phyloP scores from a whole-genome alignment of 2,797 vertebrate species.

The Amniataba percoides region DNA sequence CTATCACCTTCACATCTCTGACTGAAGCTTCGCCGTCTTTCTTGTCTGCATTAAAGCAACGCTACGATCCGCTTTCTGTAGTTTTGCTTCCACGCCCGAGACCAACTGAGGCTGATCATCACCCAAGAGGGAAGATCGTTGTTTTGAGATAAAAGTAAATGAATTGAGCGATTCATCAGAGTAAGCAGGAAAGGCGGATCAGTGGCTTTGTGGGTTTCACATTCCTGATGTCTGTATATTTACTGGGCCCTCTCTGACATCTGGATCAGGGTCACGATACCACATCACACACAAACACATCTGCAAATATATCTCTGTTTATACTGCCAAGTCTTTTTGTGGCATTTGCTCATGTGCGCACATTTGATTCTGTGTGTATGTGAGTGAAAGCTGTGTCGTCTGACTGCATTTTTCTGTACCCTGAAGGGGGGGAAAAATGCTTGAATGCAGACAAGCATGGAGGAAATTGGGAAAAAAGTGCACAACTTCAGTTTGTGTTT shows the following conservation, averaged over 20 bases:
- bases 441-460: conserved; percentile 8
- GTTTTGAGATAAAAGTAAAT: conserved; percentile 8
- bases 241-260: conserved; percentile 40
- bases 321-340: conserved; percentile 40
- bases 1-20: conserved; percentile 20
- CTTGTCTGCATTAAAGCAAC: neutral
- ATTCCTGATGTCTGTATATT: conserved; percentile 45
- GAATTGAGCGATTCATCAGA: conserved; percentile 7
- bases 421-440: neutral
- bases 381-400: conserved; percentile 20
- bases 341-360: conserved; percentile 20
- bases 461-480: neutral
- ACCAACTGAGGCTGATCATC: conserved; percentile 6
- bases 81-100: neutral
- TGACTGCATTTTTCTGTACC: conserved; percentile 20
- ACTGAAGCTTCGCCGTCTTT: conserved; percentile 11
- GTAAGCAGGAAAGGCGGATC: conserved; percentile 25
- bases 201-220: conserved; percentile 31
- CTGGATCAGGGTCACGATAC: conserved; percentile 65
- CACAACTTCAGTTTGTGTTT: neutral
- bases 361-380: neutral
- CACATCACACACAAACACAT: conserved; percentile 70
- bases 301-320: conserved; percentile 52
- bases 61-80: neutral
- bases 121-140: neutral